Conservation (phyloP, 2,113 vertebrate species). For the Sakesphorus luctuosus region DNA sequence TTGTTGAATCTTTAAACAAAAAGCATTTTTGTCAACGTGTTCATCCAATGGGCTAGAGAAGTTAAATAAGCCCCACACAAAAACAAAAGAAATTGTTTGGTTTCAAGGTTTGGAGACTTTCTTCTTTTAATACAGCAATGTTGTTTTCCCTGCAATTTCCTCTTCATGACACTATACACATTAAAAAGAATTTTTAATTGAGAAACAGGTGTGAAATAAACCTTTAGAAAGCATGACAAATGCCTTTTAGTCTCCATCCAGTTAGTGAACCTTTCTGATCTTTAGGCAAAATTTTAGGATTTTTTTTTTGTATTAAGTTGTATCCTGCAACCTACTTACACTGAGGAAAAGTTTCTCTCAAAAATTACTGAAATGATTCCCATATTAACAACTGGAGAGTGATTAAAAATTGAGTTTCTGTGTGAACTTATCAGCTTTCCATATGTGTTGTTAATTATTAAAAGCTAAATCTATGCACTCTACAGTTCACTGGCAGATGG, state of each 20-base stretch:
- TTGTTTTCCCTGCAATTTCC: neutral
- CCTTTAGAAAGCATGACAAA: neutral
- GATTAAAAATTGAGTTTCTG: neutral
- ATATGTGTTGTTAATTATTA: neutral
- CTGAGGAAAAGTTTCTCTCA: neutral
- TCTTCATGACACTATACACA: neutral
- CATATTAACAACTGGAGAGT: neutral
- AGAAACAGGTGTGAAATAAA: neutral
- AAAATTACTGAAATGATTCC: neutral
- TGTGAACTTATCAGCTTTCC: neutral
- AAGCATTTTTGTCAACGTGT: neutral
- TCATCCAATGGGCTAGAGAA: neutral
- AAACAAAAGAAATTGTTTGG: neutral
- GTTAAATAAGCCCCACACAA: neutral
- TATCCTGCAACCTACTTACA: neutral
- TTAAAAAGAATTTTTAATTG: neutral
- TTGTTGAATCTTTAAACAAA: neutral
- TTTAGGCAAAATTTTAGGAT: neutral
- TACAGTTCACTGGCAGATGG: neutral
- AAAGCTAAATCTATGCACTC: neutral
- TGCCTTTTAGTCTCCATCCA: neutral
- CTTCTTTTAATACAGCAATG: neutral
- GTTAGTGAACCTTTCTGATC: neutral
- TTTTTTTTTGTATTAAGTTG: neutral
- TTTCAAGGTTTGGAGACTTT: neutral